Conservation (phyloP, 2,113 vertebrate species). For the Lota lota region DNA sequence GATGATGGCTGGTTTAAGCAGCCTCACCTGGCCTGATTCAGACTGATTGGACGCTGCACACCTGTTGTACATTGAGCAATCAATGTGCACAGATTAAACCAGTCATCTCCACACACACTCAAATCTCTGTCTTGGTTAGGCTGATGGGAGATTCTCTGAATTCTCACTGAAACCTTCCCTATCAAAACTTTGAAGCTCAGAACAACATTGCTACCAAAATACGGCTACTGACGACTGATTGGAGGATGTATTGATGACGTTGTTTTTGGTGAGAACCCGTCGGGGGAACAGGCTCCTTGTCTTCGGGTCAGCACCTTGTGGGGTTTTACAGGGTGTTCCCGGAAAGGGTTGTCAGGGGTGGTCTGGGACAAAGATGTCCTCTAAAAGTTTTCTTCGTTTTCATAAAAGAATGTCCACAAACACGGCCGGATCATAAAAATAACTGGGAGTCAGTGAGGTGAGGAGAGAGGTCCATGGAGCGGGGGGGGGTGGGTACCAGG, state of each 20-base stretch:
- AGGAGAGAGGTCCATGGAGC: slow-evolving; percentile 33
- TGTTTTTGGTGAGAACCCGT: background rate
- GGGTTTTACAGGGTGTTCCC: slow-evolving; percentile 24
- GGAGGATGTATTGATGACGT: background rate
- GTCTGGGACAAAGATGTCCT: slow-evolving; percentile 34
- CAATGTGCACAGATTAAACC: too few species aligned
- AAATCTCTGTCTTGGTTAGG: too few species aligned
- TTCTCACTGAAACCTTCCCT: too few species aligned
- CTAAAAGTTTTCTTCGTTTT: slow-evolving; percentile 23
- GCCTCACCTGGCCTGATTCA: too few species aligned
- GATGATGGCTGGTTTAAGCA: too few species aligned
- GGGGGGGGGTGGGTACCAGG: slow-evolving; percentile 49
- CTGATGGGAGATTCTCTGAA: too few species aligned
- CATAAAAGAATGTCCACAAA: slow-evolving; percentile 36
- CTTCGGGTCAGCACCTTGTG: background rate
- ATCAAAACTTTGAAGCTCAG: too few species aligned
- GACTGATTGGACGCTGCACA: too few species aligned
- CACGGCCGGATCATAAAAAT: slow-evolving; percentile 70
- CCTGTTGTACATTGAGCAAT: too few species aligned
- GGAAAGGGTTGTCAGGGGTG: slow-evolving; percentile 16
- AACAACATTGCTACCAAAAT: too few species aligned
- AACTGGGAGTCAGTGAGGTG: slow-evolving; percentile 62
- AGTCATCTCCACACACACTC: too few species aligned
- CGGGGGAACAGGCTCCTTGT: slow-evolving; percentile 10
- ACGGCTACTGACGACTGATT: too few species aligned